Conservation (phyloP, 2,888 invertebrate genomes). For the Anorthoa munda region DNA sequence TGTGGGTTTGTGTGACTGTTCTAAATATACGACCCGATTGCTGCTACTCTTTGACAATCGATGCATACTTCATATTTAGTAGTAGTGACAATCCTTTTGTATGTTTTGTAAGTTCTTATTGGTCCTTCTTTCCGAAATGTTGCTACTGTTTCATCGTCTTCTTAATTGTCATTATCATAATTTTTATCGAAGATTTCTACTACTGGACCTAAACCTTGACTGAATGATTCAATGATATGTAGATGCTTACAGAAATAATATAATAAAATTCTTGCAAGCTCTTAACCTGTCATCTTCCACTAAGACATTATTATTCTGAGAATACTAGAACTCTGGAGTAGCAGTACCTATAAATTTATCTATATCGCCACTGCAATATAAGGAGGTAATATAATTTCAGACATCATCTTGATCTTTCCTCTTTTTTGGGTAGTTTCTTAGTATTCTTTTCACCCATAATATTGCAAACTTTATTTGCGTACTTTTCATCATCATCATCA, state of each 20-base stretch:
- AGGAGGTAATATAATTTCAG: background rate
- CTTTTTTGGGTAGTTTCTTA: conserved; percentile 7
- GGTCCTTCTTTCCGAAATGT: background rate
- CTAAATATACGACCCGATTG: conserved; percentile 60
- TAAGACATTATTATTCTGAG: background rate
- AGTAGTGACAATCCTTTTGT: background rate
- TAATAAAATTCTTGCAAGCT: background rate
- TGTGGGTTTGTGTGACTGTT: conserved; percentile 60
- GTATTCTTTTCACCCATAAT: no score
- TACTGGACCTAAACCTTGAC: background rate
- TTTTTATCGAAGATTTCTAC: background rate
- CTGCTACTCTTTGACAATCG: conserved; percentile 29
- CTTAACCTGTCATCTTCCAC: no score
- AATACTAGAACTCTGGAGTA: background rate
- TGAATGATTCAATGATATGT: background rate
- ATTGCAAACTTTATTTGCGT: background rate
- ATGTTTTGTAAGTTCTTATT: background rate
- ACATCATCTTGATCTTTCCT: background rate
- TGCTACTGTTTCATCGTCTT: background rate
- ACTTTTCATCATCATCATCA: background rate
- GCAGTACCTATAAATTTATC: background rate
- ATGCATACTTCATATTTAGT: conserved; percentile 13
- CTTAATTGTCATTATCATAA: background rate
- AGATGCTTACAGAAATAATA: background rate
- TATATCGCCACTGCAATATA: background rate